Percentiles rank a stretch among this genome's conserved stretches.
Conservation (phyloP, 2,113 vertebrate species). For the Aspiorhynchus laticeps region DNA sequence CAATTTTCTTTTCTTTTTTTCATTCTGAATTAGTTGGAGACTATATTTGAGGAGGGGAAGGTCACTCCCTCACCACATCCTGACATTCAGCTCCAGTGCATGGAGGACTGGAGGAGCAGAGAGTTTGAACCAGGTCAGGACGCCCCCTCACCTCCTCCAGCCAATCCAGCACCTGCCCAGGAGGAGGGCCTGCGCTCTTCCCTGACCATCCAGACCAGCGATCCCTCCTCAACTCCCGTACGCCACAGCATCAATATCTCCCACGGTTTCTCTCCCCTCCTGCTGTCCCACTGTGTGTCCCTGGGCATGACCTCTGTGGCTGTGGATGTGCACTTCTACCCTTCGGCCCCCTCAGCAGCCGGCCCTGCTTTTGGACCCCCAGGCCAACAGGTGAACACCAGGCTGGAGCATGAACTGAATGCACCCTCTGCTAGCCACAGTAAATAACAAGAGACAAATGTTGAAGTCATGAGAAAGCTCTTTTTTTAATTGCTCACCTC, state of each 20-base stretch:
- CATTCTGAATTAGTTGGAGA: constrained; percentile 66
- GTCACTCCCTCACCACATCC: constrained; percentile 62
- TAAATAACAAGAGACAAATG: constrained; percentile 58
- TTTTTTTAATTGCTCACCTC: not conserved
- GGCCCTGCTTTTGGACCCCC: constrained; percentile 45
- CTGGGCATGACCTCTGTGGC: constrained; percentile 74
- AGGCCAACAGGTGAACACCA: constrained; percentile 55
- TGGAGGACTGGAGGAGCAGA: constrained; percentile 70
- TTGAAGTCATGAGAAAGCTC: not conserved
- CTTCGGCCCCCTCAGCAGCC: constrained; percentile 54
- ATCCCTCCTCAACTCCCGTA: constrained; percentile 64
- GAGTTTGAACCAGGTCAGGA: constrained; percentile 68
- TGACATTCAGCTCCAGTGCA: constrained; percentile 70
- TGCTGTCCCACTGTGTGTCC: constrained; percentile 74
- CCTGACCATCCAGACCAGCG: constrained; percentile 69
- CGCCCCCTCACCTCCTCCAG: constrained; percentile 54
- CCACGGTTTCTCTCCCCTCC: constrained; percentile 67
- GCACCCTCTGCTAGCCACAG: constrained; percentile 54
- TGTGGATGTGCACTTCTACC: constrained; percentile 76
- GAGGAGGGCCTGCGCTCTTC: constrained; percentile 71
- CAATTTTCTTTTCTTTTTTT: not conserved
- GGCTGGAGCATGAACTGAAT: constrained; percentile 61
- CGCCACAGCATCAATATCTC: constrained; percentile 75
- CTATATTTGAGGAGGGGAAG: constrained; percentile 66
- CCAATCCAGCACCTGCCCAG: constrained; percentile 52